phyloP scores from a whole-genome alignment of 1,140 invertebrate species.

The Halesus radiatus region DNA sequence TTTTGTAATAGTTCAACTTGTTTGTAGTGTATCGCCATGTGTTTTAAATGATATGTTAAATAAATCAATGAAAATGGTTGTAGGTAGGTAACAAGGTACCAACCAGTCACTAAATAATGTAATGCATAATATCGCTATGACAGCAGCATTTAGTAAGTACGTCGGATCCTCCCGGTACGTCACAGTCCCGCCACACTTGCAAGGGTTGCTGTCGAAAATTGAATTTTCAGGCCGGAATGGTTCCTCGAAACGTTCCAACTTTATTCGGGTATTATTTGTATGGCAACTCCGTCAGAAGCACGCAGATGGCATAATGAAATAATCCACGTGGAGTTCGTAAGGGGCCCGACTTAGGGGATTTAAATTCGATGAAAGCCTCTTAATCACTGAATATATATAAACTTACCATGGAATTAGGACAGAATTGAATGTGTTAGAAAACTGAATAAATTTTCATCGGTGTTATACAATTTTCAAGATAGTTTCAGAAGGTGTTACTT shows the following conservation, averaged over 20 bases:
- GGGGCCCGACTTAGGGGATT: conserved; percentile 27
- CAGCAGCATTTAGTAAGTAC: too few relatives aligned
- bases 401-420: conserved; percentile 14
- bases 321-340: conserved; percentile 47
- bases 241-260: not conserved
- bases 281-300: conserved; percentile 25
- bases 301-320: conserved; percentile 46
- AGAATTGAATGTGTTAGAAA: conserved; percentile 24
- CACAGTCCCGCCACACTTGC: not conserved
- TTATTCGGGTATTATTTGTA: conserved; percentile 26
- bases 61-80: too few relatives aligned
- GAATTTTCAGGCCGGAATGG: not conserved
- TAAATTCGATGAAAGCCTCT: conserved; percentile 28
- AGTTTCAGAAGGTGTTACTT: too few relatives aligned
- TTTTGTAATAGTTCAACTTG: too few relatives aligned
- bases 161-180: too few relatives aligned
- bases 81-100: too few relatives aligned
- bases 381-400: conserved; percentile 32
- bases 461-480: too few relatives aligned
- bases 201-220: conserved; percentile 15
- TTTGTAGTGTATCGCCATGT: too few relatives aligned
- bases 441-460: not conserved
- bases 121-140: too few relatives aligned
- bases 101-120: too few relatives aligned
- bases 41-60: too few relatives aligned